Conservation (phyloP, 2,797 vertebrate species). For the Nothura maculosa region DNA sequence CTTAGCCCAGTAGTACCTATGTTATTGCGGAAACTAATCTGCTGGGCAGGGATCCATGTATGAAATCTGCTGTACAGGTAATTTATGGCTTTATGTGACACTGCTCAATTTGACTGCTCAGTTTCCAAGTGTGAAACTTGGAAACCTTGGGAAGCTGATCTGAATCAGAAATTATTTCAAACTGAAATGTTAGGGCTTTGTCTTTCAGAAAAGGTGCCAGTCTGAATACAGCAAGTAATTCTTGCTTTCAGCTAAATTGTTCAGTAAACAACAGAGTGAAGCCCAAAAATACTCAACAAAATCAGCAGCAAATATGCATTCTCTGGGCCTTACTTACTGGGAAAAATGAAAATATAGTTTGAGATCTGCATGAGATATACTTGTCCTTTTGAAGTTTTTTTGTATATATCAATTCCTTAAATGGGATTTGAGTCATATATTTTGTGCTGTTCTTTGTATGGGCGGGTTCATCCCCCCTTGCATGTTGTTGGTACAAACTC, state of each 20-base stretch:
- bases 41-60: background rate
- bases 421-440: background rate
- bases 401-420: background rate
- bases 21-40: background rate
- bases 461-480: background rate
- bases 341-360: background rate
- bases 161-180: background rate
- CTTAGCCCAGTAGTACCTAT: background rate
- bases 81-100: background rate
- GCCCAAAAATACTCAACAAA: background rate
- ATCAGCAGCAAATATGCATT: background rate
- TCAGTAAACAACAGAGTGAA: background rate
- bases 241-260: slow-evolving; percentile 28
- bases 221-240: background rate
- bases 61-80: background rate
- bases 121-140: background rate
- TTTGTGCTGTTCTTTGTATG: background rate
- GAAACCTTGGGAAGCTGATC: background rate
- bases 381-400: background rate
- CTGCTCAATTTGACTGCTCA: background rate
- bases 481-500: background rate
- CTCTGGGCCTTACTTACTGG: background rate
- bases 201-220: background rate
- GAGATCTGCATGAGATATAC: background rate
- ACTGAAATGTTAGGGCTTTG: background rate